These are phyloP conservation scores for Tenebrio molitor DNA, from an alignment of 1,140 invertebrate genomes.

Conservation along the genomic window DNA sequence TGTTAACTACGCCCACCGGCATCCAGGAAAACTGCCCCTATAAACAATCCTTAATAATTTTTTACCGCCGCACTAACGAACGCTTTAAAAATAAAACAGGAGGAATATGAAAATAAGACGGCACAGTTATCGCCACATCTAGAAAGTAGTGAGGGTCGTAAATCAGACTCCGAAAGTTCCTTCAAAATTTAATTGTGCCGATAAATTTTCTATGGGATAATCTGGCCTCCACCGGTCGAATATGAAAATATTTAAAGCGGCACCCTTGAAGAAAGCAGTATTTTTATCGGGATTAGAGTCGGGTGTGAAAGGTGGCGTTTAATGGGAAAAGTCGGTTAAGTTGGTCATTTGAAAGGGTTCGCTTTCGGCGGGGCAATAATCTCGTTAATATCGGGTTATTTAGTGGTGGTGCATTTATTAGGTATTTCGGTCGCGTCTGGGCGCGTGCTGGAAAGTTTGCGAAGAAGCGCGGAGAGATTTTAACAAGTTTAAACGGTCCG, in stretches of 20 bases:
- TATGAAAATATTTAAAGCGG: conserved; percentile 25
- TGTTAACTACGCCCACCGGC: conserved; percentile 23
- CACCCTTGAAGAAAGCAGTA: neutral
- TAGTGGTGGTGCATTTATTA: conserved; percentile 37
- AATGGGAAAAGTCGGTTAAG: conserved; percentile 27
- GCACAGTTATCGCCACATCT: conserved; percentile 15
- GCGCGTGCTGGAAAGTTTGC: conserved; percentile 24
- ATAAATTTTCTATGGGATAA: conserved; percentile 36
- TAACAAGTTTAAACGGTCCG: conserved; percentile 32
- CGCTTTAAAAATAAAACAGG: conserved; percentile 30
- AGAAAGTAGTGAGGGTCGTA: conserved; percentile 14
- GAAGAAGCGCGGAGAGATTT: conserved; percentile 12
- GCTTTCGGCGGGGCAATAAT: conserved; percentile 31
- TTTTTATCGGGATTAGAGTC: neutral
- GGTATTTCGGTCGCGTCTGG: conserved; percentile 23
- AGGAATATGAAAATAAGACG: conserved; percentile 34
- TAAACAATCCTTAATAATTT: conserved; percentile 36
- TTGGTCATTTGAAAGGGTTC: conserved; percentile 35
- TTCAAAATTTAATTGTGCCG: conserved; percentile 34
- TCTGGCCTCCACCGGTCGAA: neutral
- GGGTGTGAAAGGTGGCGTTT: neutral
- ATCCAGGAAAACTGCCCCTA: conserved; percentile 22
- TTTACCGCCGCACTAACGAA: conserved; percentile 19
- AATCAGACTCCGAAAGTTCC: conserved; percentile 25
- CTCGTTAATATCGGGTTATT: conserved; percentile 36